Evolutionary conservation across 2,888 invertebrate genomes (phyloP).

Genomic region (Hirtodrosophila alboralis): DNA sequence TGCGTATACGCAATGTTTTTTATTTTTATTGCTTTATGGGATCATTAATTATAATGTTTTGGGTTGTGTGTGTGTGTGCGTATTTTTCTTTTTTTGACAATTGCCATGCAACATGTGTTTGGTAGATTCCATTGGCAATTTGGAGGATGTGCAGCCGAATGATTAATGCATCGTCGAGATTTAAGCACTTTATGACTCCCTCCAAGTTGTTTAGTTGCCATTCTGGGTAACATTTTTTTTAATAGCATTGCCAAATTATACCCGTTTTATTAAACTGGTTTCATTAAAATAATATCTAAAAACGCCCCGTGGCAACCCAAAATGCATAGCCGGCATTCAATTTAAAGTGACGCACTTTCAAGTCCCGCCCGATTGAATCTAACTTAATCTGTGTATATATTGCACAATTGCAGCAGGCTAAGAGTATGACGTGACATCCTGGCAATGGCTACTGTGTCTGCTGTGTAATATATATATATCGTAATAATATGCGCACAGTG

Average conservation of each 20-base stretch:
- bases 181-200: slow-evolving; percentile 16
- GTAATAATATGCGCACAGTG: slow-evolving; percentile 63
- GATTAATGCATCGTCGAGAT: slow-evolving; percentile 36
- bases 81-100: background rate
- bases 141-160: slow-evolving; percentile 61
- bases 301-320: slow-evolving; percentile 43
- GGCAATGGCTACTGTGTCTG: slow-evolving; percentile 25
- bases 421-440: slow-evolving; percentile 72
- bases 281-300: slow-evolving; percentile 16
- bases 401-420: slow-evolving; percentile 67
- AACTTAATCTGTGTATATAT: slow-evolving; percentile 27
- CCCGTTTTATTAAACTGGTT: slow-evolving; percentile 61
- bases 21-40: slow-evolving; percentile 6
- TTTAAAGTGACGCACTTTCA: slow-evolving; percentile 55
- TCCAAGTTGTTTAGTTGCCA: slow-evolving; percentile 4
- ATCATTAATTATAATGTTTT: slow-evolving; percentile 54
- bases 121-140: slow-evolving; percentile 7
- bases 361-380: slow-evolving; percentile 25
- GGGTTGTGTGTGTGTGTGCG: slow-evolving; percentile 13
- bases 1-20: slow-evolving; percentile 74
- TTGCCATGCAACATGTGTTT: slow-evolving; percentile 13
- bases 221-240: slow-evolving; percentile 7
- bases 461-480: no score
- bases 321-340: slow-evolving; percentile 2
- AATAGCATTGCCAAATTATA: slow-evolving; percentile 50